A percentile compares a stretch with the other conserved stretches of the same genome.
phyloP scores from a whole-genome alignment of 1,140 invertebrate genomes.

The Maconellicoccus hirsutus region DNA sequence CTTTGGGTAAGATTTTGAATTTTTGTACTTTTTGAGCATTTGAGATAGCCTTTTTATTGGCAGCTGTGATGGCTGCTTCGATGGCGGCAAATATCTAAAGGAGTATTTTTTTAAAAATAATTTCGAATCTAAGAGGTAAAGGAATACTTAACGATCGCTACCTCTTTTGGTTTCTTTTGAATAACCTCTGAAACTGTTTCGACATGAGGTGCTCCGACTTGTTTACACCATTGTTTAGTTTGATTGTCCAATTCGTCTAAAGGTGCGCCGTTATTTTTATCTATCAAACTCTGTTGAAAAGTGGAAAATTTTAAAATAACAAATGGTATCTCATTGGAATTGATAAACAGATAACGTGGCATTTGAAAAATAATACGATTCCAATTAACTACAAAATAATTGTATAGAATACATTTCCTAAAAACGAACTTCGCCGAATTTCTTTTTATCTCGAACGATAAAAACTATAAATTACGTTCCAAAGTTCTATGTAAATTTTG shows the following conservation, averaged over 20 bases:
- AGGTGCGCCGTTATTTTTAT: constrained; percentile 55
- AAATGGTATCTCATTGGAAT: too few species aligned
- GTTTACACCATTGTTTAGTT: constrained; percentile 55
- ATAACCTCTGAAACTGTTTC: constrained; percentile 60
- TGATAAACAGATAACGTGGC: too few species aligned
- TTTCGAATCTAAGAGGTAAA: neutral
- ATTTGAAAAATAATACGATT: too few species aligned
- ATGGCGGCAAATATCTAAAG: constrained; percentile 42
- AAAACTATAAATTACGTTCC: neutral
- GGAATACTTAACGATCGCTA: constrained; percentile 27
- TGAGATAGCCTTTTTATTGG: constrained; percentile 67
- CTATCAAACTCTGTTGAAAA: constrained; percentile 36
- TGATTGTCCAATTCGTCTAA: constrained; percentile 52
- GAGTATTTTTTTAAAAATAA: neutral
- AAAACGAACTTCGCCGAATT: too few species aligned
- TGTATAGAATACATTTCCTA: too few species aligned
- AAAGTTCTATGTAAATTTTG: neutral
- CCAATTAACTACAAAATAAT: too few species aligned
- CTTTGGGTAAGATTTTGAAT: constrained; percentile 70
- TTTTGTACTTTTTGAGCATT: constrained; percentile 86
- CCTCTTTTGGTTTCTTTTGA: constrained; percentile 38
- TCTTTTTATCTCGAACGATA: neutral
- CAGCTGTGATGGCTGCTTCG: constrained; percentile 61
- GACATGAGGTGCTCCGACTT: constrained; percentile 43
- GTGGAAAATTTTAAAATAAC: constrained; percentile 44